A percentile compares a stretch with the other conserved stretches of the same genome.
These are phyloP conservation scores for Ascaphus truei DNA, from an alignment of 2,113 vertebrate genomes.

Conservation along the genomic window DNA sequence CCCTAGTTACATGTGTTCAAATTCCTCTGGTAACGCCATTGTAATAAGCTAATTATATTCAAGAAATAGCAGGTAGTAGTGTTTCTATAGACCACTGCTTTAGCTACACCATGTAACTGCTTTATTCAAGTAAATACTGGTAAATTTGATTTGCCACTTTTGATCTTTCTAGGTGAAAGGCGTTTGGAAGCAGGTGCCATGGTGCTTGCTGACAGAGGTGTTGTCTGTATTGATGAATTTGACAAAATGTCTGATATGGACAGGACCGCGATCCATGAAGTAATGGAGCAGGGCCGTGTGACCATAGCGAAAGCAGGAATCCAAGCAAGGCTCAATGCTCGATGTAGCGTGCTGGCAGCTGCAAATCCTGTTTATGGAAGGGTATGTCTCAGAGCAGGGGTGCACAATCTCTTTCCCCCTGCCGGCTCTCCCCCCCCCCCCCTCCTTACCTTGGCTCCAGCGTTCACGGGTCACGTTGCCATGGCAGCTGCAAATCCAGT, in stretches of 20 bases:
- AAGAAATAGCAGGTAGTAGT: too few species aligned
- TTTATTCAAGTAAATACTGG: neutral
- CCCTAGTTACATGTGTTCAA: too few species aligned
- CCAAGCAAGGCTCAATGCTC: slow-evolving; percentile 42
- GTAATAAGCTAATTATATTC: too few species aligned
- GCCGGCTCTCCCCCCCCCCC: too few species aligned
- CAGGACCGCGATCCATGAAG: slow-evolving; percentile 40
- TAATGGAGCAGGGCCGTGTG: slow-evolving; percentile 54
- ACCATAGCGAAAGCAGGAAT: slow-evolving; percentile 49
- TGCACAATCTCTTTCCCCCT: too few species aligned
- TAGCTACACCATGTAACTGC: too few species aligned
- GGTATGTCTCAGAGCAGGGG: neutral
- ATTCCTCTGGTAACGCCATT: too few species aligned
- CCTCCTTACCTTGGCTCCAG: too few species aligned
- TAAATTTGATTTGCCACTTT: neutral
- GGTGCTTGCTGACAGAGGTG: slow-evolving; percentile 41
- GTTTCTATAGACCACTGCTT: too few species aligned
- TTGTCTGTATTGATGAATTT: slow-evolving; percentile 42
- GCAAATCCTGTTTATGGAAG: slow-evolving; percentile 46
- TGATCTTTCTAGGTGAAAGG: slow-evolving; percentile 3
- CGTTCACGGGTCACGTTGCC: too few species aligned
- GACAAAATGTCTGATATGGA: slow-evolving; percentile 43
- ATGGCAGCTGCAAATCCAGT: too few species aligned
- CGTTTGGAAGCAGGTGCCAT: slow-evolving; percentile 41
- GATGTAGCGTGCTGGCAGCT: slow-evolving; percentile 51